phyloP scores from a whole-genome alignment of 2,888 invertebrate species.

The Dolichomitus sp. region DNA sequence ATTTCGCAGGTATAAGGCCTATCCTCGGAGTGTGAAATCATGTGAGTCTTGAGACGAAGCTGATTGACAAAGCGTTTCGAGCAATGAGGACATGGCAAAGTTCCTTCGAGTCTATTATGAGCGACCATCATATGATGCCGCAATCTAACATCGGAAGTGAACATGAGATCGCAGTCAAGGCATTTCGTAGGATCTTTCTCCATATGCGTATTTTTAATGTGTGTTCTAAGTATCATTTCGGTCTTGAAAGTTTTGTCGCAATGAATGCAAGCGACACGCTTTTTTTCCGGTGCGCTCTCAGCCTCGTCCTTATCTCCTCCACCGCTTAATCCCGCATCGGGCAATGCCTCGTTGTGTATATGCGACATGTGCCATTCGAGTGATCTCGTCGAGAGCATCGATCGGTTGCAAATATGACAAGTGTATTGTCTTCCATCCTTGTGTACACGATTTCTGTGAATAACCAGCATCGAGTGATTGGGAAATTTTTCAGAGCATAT shows the following conservation, averaged over 20 bases:
- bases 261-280: slow-evolving; percentile 81
- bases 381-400: slow-evolving; percentile 83
- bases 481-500: slow-evolving; percentile 84
- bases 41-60: slow-evolving; percentile 83
- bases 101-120: slow-evolving; percentile 83
- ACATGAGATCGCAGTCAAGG: slow-evolving; percentile 80
- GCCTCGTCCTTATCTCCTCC: slow-evolving; percentile 66
- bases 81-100: slow-evolving; percentile 83
- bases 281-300: slow-evolving; percentile 74
- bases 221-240: slow-evolving; percentile 84
- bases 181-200: slow-evolving; percentile 84
- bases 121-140: slow-evolving; percentile 84
- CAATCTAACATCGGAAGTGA: slow-evolving; percentile 83
- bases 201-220: slow-evolving; percentile 84
- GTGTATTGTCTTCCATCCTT: slow-evolving; percentile 84
- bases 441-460: slow-evolving; percentile 83
- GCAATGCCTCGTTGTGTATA: slow-evolving; percentile 81
- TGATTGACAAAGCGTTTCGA: slow-evolving; percentile 84
- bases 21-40: slow-evolving; percentile 85
- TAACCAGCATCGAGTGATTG: slow-evolving; percentile 84
- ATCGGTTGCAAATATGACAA: slow-evolving; percentile 84
- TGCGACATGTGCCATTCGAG: slow-evolving; percentile 84
- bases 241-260: slow-evolving; percentile 84
- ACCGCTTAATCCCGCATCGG: slow-evolving; percentile 58
- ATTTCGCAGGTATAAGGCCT: slow-evolving; percentile 83